Conservation (phyloP, 1,140 invertebrate genomes). For the Leptinotarsa defecta region DNA sequence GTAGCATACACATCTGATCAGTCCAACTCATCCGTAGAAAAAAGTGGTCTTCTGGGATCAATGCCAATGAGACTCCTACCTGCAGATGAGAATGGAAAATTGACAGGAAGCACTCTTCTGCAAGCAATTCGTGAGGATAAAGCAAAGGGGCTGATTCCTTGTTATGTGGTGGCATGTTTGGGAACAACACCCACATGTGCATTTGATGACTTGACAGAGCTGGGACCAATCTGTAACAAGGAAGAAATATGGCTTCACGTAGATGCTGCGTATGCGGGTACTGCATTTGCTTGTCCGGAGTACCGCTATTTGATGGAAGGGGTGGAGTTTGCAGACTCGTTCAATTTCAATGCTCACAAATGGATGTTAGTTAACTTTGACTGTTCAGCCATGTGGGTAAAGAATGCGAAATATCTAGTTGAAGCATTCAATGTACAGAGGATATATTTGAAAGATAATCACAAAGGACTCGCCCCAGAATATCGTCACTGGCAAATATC, state of each 20-base stretch:
- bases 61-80: constrained; percentile 82
- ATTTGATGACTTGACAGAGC: constrained; percentile 83
- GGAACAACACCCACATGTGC: constrained; percentile 93
- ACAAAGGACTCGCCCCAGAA: constrained; percentile 76
- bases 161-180: constrained; percentile 81
- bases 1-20: constrained; percentile 88
- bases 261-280: constrained; percentile 88
- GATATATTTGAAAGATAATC: constrained; percentile 80
- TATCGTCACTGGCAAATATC: constrained; percentile 96
- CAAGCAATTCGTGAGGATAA: constrained; percentile 77
- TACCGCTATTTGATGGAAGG: constrained; percentile 81
- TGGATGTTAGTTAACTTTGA: constrained; percentile 94
- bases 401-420: constrained; percentile 78
- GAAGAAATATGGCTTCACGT: constrained; percentile 84
- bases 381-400: constrained; percentile 87
- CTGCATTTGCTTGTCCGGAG: constrained; percentile 91
- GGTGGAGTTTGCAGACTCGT: constrained; percentile 81
- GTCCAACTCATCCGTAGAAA: constrained; percentile 91
- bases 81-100: constrained; percentile 70
- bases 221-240: constrained; percentile 80
- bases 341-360: constrained; percentile 93
- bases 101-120: constrained; percentile 74
- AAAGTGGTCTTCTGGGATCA: constrained; percentile 80
- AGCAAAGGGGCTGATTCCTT: constrained; percentile 76
- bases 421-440: constrained; percentile 92